phyloP scores from a whole-genome alignment of 2,888 invertebrate species.

The Pterobdella sp. region DNA sequence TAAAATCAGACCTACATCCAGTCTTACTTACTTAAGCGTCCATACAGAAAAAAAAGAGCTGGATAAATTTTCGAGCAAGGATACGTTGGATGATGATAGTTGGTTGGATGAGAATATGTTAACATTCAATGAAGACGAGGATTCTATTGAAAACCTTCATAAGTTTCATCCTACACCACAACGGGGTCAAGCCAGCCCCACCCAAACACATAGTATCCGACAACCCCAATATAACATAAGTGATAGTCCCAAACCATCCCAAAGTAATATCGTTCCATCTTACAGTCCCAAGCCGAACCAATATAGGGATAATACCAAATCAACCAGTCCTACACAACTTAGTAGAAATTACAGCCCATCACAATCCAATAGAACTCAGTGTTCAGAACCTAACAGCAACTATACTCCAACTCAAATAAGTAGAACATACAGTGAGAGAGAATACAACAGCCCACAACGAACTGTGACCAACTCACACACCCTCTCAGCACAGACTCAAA shows the following conservation, averaged over 20 bases:
- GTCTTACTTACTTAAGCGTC: background rate
- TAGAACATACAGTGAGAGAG: background rate
- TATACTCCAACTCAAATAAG: background rate
- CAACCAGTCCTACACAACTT: background rate
- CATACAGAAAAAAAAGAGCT: background rate
- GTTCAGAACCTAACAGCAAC: background rate
- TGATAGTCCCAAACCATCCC: too few relatives aligned
- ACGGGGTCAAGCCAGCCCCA: background rate
- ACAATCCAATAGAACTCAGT: background rate
- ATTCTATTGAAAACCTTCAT: background rate
- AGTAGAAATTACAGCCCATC: background rate
- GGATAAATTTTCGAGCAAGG: slow-evolving; percentile 39
- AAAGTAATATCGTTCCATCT: too few relatives aligned
- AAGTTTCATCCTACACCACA: background rate
- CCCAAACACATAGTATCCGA: too few relatives aligned
- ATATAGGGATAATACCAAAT: too few relatives aligned
- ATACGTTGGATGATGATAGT: slow-evolving; percentile 41
- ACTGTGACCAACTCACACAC: too few relatives aligned
- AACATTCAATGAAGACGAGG: background rate
- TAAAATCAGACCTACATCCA: background rate
- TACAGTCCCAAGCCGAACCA: too few relatives aligned
- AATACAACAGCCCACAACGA: too few relatives aligned
- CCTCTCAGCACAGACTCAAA: background rate
- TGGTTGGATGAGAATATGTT: background rate
- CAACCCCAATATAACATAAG: too few relatives aligned